Conservation (phyloP, 2,797 vertebrate genomes). For the Chlorospingus semifuscus region DNA sequence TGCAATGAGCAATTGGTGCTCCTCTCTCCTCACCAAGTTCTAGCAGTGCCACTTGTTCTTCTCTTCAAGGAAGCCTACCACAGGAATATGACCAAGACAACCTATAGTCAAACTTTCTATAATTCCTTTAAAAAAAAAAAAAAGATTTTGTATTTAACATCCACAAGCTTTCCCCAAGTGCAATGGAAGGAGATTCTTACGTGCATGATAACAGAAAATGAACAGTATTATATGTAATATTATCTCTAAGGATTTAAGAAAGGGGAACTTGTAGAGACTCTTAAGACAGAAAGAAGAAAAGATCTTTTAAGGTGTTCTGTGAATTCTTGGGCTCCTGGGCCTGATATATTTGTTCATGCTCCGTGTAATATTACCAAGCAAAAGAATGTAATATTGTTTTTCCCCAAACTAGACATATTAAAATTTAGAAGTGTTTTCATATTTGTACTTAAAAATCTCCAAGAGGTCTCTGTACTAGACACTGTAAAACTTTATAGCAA, state of each 20-base stretch:
- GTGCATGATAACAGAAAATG: neutral
- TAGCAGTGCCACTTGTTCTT: neutral
- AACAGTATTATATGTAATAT: neutral
- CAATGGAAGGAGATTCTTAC: neutral
- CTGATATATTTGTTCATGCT: neutral
- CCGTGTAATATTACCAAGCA: neutral
- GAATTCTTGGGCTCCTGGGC: neutral
- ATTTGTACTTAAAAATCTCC: neutral
- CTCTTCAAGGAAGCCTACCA: neutral
- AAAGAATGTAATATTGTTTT: neutral
- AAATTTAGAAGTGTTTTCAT: neutral
- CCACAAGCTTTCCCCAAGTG: neutral
- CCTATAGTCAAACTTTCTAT: neutral
- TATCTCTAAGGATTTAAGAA: neutral
- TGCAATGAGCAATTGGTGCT: neutral
- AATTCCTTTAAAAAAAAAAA: neutral
- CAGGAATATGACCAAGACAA: neutral
- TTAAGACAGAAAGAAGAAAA: neutral
- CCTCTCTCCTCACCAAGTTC: neutral
- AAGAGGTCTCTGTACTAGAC: neutral
- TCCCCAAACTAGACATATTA: neutral
- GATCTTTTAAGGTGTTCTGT: neutral
- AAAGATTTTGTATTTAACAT: neutral
- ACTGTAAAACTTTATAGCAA: constrained; percentile 22
- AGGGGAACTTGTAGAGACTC: neutral